phyloP scores from a whole-genome alignment of 2,888 invertebrate genomes.

The Bugula neritina region DNA sequence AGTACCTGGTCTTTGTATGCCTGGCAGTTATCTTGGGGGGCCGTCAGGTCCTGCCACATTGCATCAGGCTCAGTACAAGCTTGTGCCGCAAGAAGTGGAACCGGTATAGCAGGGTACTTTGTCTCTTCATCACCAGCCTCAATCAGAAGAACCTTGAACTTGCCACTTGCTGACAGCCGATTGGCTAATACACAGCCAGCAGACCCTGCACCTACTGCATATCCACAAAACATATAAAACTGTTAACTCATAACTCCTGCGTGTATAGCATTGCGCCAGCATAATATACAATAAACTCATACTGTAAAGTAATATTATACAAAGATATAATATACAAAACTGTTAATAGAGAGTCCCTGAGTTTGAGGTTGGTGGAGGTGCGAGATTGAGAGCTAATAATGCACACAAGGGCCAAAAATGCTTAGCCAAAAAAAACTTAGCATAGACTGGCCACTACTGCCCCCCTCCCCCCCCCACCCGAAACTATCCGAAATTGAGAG shows the following conservation, averaged over 20 bases:
- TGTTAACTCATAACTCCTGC: too few relatives aligned
- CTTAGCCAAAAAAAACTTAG: background rate
- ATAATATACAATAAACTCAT: background rate
- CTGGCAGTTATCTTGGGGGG: slow-evolving; percentile 17
- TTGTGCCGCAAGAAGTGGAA: background rate
- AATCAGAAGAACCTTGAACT: slow-evolving; percentile 37
- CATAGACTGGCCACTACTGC: too few relatives aligned
- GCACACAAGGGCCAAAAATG: too few relatives aligned
- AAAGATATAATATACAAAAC: too few relatives aligned
- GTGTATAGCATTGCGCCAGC: too few relatives aligned
- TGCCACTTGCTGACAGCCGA: slow-evolving; percentile 39
- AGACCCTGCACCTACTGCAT: slow-evolving; percentile 42
- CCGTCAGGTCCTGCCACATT: slow-evolving; percentile 6
- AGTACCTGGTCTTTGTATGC: slow-evolving; percentile 9
- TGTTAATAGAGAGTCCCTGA: too few relatives aligned
- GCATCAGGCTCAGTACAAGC: background rate
- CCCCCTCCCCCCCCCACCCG: too few relatives aligned
- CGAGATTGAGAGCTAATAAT: too few relatives aligned
- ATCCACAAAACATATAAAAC: too few relatives aligned
- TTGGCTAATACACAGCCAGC: slow-evolving; percentile 44
- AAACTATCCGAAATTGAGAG: too few relatives aligned
- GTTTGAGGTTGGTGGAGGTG: too few relatives aligned
- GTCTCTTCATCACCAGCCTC: slow-evolving; percentile 37
- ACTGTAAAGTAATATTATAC: background rate
- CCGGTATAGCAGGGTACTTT: slow-evolving; percentile 22